These are phyloP conservation scores for Drosophila limbata DNA, from an alignment of 2,888 invertebrate genomes.

Conservation along the genomic window DNA sequence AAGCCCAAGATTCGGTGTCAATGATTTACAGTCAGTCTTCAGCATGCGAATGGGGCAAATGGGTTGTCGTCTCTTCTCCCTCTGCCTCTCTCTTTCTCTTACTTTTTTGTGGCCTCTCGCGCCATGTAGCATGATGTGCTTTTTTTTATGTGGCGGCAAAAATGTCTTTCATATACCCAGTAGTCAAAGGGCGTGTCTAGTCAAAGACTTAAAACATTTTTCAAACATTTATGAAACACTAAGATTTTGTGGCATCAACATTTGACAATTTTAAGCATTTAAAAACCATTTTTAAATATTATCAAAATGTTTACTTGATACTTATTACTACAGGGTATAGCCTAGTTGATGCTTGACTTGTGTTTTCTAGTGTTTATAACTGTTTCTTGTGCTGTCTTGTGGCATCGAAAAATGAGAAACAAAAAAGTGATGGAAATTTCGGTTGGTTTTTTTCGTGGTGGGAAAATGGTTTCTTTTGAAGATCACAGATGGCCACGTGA, in stretches of 20 bases:
- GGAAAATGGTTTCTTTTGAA: slow-evolving; percentile 71
- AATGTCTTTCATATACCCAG: slow-evolving; percentile 34
- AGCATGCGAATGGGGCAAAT: slow-evolving; percentile 55
- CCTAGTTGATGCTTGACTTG: slow-evolving; percentile 6
- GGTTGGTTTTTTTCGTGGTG: slow-evolving; percentile 50
- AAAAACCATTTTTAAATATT: slow-evolving; percentile 5
- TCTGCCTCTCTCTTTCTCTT: background rate
- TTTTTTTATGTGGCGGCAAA: slow-evolving; percentile 72
- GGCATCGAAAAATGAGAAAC: slow-evolving; percentile 18
- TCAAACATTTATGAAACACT: background rate
- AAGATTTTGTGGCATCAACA: background rate
- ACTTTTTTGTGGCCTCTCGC: slow-evolving; percentile 21
- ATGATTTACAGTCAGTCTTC: slow-evolving; percentile 71
- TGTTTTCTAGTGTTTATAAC: slow-evolving; percentile 16
- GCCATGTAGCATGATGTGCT: slow-evolving; percentile 60
- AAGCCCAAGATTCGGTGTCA: slow-evolving; percentile 56
- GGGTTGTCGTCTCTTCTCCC: slow-evolving; percentile 19
- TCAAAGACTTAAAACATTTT: background rate
- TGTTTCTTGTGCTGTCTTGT: slow-evolving; percentile 23
- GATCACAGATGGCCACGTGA: slow-evolving; percentile 10
- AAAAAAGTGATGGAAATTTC: slow-evolving; percentile 52
- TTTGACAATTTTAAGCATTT: background rate
- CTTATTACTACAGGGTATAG: slow-evolving; percentile 34
- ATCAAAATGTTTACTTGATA: background rate
- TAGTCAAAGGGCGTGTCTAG: slow-evolving; percentile 21